Percentiles rank a stretch among this genome's conserved stretches.
Conservation (phyloP, 1,140 invertebrate species). For the Drosophila mayri region DNA sequence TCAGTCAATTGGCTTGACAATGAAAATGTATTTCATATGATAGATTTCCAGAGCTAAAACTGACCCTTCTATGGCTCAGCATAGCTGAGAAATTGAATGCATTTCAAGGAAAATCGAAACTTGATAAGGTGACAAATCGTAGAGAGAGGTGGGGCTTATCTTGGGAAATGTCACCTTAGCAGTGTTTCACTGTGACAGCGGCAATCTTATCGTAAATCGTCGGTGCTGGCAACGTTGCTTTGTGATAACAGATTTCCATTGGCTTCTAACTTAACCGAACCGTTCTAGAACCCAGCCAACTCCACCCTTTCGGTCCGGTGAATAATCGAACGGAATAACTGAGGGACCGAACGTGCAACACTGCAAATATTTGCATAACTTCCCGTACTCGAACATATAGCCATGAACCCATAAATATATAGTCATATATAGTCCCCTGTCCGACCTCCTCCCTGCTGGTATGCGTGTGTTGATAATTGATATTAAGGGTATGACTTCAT, state of each 20-base stretch:
- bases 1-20: constrained; percentile 9
- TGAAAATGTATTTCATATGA: constrained; percentile 16
- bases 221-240: constrained; percentile 29
- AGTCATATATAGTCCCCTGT: neutral
- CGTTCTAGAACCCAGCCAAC: constrained; percentile 14
- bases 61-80: constrained; percentile 2
- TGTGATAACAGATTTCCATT: constrained; percentile 55
- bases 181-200: constrained; percentile 30
- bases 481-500: constrained; percentile 70
- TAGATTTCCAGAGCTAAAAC: neutral
- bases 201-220: constrained; percentile 59
- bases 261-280: constrained; percentile 33
- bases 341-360: constrained; percentile 53
- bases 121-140: constrained; percentile 24
- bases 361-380: constrained; percentile 58
- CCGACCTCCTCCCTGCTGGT: constrained; percentile 3
- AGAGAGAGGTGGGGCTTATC: neutral
- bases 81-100: constrained; percentile 5
- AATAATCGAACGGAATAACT: constrained; percentile 4
- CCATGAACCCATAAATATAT: constrained; percentile 9
- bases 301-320: constrained; percentile 2
- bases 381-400: constrained; percentile 4
- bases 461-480: constrained; percentile 46
- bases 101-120: constrained; percentile 16
- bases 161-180: constrained; percentile 3